Percentiles rank a stretch among this genome's conserved stretches.
Conservation (phyloP, 2,888 invertebrate genomes). For the Lacanobia oleracea region DNA sequence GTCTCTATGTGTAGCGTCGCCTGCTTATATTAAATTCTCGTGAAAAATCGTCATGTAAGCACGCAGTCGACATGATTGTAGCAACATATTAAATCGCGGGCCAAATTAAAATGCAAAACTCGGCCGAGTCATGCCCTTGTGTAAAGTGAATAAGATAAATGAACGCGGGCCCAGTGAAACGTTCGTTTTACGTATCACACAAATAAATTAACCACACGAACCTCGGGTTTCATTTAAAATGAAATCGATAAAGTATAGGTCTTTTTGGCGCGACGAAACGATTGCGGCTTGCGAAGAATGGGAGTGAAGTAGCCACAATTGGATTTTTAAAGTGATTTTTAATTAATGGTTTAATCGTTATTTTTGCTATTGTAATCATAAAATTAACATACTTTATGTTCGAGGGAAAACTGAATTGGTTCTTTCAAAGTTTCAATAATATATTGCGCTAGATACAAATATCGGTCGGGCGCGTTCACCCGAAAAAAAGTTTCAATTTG, state of each 20-base stretch:
- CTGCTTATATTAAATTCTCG: constrained; percentile 59
- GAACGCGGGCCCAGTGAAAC: constrained; percentile 72
- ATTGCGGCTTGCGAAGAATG: constrained; percentile 6
- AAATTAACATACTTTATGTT: not conserved
- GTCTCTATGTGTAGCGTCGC: constrained; percentile 18
- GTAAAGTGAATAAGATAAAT: constrained; percentile 85
- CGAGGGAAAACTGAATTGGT: not conserved
- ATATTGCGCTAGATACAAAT: no score
- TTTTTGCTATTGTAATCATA: not conserved
- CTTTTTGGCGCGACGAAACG: constrained; percentile 27
- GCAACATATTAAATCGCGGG: constrained; percentile 76
- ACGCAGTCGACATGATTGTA: constrained; percentile 54
- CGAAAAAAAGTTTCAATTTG: constrained; percentile 16
- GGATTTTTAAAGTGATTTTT: not conserved
- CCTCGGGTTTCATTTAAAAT: constrained; percentile 66
- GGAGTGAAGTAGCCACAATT: not conserved
- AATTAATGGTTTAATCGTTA: not conserved
- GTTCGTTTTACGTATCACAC: constrained; percentile 78
- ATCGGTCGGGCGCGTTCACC: not conserved
- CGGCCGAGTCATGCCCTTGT: constrained; percentile 80
- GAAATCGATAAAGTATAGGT: constrained; percentile 63
- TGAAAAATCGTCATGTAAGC: constrained; percentile 60
- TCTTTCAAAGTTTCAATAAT: no score
- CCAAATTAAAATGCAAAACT: constrained; percentile 84
- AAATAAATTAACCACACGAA: constrained; percentile 78